Percentiles rank a stretch among this genome's conserved stretches.
phyloP scores from a whole-genome alignment of 1,140 invertebrate genomes.

The Scylla paramamosain region DNA sequence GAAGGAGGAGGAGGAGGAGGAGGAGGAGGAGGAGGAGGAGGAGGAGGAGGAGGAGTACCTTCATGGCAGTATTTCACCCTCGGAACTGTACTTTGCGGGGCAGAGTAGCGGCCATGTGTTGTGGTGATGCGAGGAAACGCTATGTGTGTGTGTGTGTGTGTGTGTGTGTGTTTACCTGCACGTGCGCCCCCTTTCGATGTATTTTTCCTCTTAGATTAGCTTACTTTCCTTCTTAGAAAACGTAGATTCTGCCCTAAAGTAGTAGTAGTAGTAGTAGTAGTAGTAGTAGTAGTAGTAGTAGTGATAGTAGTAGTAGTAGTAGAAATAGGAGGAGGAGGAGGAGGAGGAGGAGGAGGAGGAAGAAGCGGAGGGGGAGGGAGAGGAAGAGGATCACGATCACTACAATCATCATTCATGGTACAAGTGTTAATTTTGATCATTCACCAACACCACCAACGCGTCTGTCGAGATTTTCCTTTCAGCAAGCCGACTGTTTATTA shows the following conservation, averaged over 20 bases:
- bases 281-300: slow-evolving; percentile 23
- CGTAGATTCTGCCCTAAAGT: too few relatives aligned
- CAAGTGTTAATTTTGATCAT: neutral
- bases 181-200: neutral
- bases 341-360: neutral
- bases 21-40: too few relatives aligned
- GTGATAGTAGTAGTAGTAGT: slow-evolving; percentile 1
- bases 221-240: too few relatives aligned
- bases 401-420: neutral
- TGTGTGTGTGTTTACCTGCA: neutral
- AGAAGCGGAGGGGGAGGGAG: too few relatives aligned
- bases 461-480: neutral
- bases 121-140: too few relatives aligned
- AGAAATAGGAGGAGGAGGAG: neutral
- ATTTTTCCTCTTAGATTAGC: neutral
- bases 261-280: slow-evolving; percentile 5
- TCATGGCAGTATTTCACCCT: neutral
- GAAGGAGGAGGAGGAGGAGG: too few relatives aligned
- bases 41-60: neutral
- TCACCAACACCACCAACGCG: too few relatives aligned
- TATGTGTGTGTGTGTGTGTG: too few relatives aligned
- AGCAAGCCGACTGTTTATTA: neutral
- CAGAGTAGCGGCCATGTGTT: too few relatives aligned
- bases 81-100: neutral
- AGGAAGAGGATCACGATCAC: neutral